Conservation (phyloP, 2,888 invertebrate genomes). For the Chouioia cunea region DNA sequence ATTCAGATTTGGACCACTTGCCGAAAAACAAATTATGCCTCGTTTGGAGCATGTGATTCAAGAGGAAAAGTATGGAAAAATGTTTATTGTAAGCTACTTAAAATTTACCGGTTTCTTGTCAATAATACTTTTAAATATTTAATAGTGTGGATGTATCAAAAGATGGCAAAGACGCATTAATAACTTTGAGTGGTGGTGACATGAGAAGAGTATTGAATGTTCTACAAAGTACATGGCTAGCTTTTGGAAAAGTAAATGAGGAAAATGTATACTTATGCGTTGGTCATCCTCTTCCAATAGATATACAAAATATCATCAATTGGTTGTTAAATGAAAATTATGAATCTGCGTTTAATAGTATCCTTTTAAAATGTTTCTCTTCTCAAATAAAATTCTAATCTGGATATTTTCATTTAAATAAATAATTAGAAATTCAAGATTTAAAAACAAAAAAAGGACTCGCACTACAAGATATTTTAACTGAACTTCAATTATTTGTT, state of each 20-base stretch:
- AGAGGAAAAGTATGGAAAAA: conserved; percentile 79
- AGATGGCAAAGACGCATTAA: conserved; percentile 89
- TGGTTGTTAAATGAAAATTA: conserved; percentile 87
- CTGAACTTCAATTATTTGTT: conserved; percentile 89
- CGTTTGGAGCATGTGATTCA: conserved; percentile 86
- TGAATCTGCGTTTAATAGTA: conserved; percentile 82
- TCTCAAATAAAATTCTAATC: background rate
- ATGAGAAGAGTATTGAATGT: conserved; percentile 98
- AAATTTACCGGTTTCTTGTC: conserved; percentile 7
- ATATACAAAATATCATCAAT: conserved; percentile 89
- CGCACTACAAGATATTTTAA: conserved; percentile 92
- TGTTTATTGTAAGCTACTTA: conserved; percentile 9
- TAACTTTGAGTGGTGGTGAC: conserved; percentile 93
- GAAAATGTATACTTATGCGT: conserved; percentile 95
- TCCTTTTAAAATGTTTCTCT: conserved; percentile 70
- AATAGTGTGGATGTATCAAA: conserved; percentile 79
- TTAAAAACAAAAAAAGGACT: conserved; percentile 91
- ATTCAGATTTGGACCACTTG: conserved; percentile 94
- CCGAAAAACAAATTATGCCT: conserved; percentile 88
- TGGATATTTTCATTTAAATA: conserved; percentile 49
- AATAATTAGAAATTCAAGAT: conserved; percentile 78
- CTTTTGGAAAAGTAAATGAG: conserved; percentile 89
- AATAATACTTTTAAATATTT: conserved; percentile 34
- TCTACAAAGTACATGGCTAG: conserved; percentile 95
- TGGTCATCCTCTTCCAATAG: conserved; percentile 92